phyloP scores from a whole-genome alignment of 2,888 invertebrate genomes.

The Hybos culiciformis region DNA sequence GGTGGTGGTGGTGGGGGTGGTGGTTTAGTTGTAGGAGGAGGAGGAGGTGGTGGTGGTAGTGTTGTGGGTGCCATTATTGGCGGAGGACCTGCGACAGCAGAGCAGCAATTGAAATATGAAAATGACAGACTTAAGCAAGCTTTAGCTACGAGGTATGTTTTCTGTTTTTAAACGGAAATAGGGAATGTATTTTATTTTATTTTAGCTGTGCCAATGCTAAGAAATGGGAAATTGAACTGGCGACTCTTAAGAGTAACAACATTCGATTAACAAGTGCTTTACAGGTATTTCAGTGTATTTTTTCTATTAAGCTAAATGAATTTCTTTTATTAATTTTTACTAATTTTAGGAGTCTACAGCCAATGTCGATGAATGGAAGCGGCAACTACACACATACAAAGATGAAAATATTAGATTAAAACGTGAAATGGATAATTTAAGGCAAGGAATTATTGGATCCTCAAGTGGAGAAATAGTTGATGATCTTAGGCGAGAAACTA shows the following conservation, averaged over 20 bases:
- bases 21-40: constrained; percentile 19
- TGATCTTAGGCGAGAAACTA: constrained; percentile 61
- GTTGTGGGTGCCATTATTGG: constrained; percentile 24
- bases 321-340: neutral
- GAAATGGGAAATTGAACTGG: constrained; percentile 96
- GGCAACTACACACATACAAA: constrained; percentile 83
- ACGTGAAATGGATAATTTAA: constrained; percentile 55
- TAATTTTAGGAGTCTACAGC: constrained; percentile 62
- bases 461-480: constrained; percentile 56
- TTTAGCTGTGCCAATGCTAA: constrained; percentile 91
- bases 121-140: constrained; percentile 93
- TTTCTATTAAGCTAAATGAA: neutral
- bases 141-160: constrained; percentile 72
- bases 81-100: constrained; percentile 22
- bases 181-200: constrained; percentile 15
- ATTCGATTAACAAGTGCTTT: constrained; percentile 86
- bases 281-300: constrained; percentile 38
- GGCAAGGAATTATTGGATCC: constrained; percentile 46
- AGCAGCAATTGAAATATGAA: constrained; percentile 91
- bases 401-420: constrained; percentile 80
- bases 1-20: constrained; percentile 23
- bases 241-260: constrained; percentile 92
- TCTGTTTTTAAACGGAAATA: neutral
- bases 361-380: constrained; percentile 97
- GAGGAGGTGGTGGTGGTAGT: constrained; percentile 25